Conservation (phyloP, 2,797 vertebrate species). For the Myiothlypis coronata region DNA sequence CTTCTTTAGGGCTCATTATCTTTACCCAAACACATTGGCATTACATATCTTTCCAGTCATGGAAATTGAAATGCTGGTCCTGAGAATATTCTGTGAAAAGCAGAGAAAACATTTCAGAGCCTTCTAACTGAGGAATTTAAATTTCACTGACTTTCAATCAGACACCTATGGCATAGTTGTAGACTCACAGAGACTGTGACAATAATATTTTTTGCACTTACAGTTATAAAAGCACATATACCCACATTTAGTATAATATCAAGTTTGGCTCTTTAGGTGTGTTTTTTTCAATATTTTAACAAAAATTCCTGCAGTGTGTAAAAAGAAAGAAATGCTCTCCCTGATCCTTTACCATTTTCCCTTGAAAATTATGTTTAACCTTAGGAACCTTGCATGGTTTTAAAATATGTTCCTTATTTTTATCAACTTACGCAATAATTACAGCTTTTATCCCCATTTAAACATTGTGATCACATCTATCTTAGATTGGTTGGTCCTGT, state of each 20-base stretch:
- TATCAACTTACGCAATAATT: background rate
- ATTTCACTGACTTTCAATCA: background rate
- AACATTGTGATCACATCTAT: background rate
- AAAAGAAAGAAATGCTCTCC: background rate
- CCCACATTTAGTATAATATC: background rate
- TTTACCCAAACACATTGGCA: background rate
- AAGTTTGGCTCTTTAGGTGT: background rate
- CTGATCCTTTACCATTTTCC: background rate
- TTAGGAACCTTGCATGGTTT: background rate
- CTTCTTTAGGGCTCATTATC: background rate
- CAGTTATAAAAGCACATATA: background rate
- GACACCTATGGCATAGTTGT: background rate
- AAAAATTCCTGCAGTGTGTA: background rate
- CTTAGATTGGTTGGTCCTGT: background rate
- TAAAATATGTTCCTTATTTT: background rate
- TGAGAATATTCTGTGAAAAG: background rate
- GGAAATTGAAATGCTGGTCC: background rate
- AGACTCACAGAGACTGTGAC: background rate
- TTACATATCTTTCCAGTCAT: background rate
- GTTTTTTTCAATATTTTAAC: background rate
- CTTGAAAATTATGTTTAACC: background rate
- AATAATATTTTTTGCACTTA: background rate
- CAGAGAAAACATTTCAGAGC: background rate
- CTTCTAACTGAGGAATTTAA: background rate
- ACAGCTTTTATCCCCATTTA: background rate